Evolutionary conservation across 2,113 vertebrate genomes (phyloP), one percentile per base, ranked within the genome.

Genomic region (Hymenochirus boettgeri): DNA sequence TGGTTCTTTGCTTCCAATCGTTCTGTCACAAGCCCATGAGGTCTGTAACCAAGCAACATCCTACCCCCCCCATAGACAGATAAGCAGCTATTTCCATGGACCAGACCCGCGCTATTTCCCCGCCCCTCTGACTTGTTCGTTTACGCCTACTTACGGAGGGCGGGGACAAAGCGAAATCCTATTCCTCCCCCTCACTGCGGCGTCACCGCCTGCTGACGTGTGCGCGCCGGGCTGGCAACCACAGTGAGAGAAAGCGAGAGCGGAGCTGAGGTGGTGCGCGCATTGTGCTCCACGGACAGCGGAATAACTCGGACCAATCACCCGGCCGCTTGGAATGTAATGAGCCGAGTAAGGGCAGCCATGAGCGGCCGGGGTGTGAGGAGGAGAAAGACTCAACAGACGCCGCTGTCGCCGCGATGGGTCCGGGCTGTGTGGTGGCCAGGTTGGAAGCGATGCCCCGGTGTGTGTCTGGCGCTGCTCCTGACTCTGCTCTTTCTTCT

Each of bases 201-300:
- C 35, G 29, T 58, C 64, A 26, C 64, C 64, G 29, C 64, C 64
- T 52, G 64, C 45, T 66, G 55, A 66, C 64, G 64, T 66, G 55
- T 19, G 39, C 42, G 25, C 42, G 62, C 62, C 29, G 6, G 39
- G 7, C 13, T 25, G 50, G 47, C 22, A 50, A 10, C 47, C 5
- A 47, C 26, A 39, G 33, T 50, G 15, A 29, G 62, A 7, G 4
- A 13, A n/a, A n/a, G n/a, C 7, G 62, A 4, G 39, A 46, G 62
- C 35, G 24, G 62, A n/a, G n/a, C n/a, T n/a, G n/a, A n/a, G n/a
- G n/a, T n/a, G 23, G 56, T 13, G 56, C 56, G 56, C 19, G 56
- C 13, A 7, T 11, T 4, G 19, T 7, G 33, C 21, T 21, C 33
- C 33, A 9, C 1, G 33, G 33, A 9, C 4, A 35, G 15, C 15